Evolutionary conservation across 2,797 vertebrate species (phyloP).

Genomic region (Sebastes vulpes): DNA sequence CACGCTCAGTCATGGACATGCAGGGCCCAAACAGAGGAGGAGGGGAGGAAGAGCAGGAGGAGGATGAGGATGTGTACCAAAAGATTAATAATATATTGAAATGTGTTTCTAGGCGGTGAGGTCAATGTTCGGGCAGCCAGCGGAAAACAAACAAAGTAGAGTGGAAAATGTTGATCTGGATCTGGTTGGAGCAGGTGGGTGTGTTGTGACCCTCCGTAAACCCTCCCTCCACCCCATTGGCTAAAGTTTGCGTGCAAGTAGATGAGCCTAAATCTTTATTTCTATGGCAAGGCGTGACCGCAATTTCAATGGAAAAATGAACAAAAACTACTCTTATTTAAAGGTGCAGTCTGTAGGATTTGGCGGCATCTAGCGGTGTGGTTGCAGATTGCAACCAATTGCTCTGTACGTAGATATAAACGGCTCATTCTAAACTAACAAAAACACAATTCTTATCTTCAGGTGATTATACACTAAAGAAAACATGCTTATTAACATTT

Average conservation of each 20-base stretch:
- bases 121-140: background rate
- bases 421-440: too few species aligned
- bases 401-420: too few species aligned
- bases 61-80: background rate
- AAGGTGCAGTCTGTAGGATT: too few species aligned
- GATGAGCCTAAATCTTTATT: too few species aligned
- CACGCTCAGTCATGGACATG: background rate
- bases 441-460: too few species aligned
- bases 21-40: background rate
- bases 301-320: background rate
- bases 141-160: constrained; percentile 22
- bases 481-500: too few species aligned
- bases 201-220: background rate
- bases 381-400: too few species aligned
- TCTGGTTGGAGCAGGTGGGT: background rate
- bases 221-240: background rate
- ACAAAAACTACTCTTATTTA: too few species aligned
- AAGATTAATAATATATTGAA: constrained; percentile 7
- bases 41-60: background rate
- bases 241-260: background rate
- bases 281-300: too few species aligned
- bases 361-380: too few species aligned
- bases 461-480: too few species aligned
- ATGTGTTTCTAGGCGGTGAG: background rate
- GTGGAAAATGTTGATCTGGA: constrained; percentile 6